Evolutionary conservation across 2,113 vertebrate genomes (phyloP).

Genomic region (Micronycteris hirsuta): DNA sequence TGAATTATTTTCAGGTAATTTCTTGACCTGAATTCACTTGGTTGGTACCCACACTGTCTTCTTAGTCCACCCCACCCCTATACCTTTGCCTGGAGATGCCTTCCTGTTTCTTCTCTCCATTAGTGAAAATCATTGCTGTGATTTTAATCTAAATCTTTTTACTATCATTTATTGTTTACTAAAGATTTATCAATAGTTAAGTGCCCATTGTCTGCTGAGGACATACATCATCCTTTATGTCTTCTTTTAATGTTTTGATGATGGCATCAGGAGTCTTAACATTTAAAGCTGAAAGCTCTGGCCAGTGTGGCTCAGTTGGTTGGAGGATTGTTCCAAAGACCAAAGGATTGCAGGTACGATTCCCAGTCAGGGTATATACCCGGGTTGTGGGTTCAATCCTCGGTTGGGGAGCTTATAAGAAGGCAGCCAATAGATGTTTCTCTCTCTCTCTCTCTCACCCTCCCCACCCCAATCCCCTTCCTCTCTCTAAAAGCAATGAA

Average conservation of each 20-base stretch:
- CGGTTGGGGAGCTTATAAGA: too few relatives aligned
- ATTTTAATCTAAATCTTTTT: background rate
- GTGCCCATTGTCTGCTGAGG: background rate
- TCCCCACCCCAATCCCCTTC: too few relatives aligned
- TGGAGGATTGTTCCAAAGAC: too few relatives aligned
- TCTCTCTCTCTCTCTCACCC: too few relatives aligned
- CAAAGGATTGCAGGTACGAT: too few relatives aligned
- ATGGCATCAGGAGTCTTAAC: background rate
- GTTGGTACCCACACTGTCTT: background rate
- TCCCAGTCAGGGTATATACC: too few relatives aligned
- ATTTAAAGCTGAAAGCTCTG: background rate
- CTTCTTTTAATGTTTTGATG: background rate
- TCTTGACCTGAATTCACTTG: background rate
- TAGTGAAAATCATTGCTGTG: background rate
- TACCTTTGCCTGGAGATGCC: background rate
- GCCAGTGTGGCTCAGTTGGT: too few relatives aligned
- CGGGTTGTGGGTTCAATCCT: too few relatives aligned
- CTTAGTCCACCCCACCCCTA: rapidly evolving
- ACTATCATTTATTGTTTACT: background rate
- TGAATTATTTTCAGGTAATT: background rate
- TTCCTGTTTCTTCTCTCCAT: background rate
- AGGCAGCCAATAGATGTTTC: too few relatives aligned
- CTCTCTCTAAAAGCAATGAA: too few relatives aligned
- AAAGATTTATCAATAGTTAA: background rate
- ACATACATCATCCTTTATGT: background rate